phyloP scores from a whole-genome alignment of 2,797 vertebrate genomes.

The Picus viridis region DNA sequence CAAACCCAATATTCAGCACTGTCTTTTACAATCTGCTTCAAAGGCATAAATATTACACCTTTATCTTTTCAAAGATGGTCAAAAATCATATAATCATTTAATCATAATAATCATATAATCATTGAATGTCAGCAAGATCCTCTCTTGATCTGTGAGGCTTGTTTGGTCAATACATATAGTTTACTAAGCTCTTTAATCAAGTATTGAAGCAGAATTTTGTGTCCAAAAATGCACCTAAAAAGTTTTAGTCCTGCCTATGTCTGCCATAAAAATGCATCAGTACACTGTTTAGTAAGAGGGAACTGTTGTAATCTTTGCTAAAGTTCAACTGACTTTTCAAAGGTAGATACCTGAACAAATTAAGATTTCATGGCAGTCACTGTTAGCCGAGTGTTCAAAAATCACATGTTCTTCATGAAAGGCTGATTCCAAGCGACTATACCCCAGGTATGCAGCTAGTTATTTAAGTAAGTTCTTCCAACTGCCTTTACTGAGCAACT shows the following conservation, averaged over 20 bases:
- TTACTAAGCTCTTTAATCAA: not conserved
- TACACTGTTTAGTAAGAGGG: not conserved
- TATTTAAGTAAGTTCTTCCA: not conserved
- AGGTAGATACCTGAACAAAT: constrained; percentile 45
- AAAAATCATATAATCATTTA: no score
- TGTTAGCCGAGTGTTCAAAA: not conserved
- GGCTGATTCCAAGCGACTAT: constrained; percentile 5
- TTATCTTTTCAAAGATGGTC: no score
- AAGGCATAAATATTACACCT: no score
- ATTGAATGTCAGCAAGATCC: no score
- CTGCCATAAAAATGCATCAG: not conserved
- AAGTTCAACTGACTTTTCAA: constrained; percentile 28
- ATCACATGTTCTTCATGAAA: not conserved
- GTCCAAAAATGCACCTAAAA: not conserved
- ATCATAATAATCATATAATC: no score
- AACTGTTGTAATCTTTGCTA: not conserved
- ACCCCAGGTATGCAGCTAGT: not conserved
- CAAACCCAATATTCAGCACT: no score
- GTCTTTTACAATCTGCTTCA: no score
- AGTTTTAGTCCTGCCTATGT: not conserved
- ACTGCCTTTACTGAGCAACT: not conserved
- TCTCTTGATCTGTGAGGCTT: no score
- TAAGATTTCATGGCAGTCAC: not conserved
- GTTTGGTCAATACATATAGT: not conserved
- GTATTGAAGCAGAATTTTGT: not conserved